These are phyloP conservation scores for Prunella himalayana DNA, from an alignment of 2,113 vertebrate genomes.

Conservation along the genomic window DNA sequence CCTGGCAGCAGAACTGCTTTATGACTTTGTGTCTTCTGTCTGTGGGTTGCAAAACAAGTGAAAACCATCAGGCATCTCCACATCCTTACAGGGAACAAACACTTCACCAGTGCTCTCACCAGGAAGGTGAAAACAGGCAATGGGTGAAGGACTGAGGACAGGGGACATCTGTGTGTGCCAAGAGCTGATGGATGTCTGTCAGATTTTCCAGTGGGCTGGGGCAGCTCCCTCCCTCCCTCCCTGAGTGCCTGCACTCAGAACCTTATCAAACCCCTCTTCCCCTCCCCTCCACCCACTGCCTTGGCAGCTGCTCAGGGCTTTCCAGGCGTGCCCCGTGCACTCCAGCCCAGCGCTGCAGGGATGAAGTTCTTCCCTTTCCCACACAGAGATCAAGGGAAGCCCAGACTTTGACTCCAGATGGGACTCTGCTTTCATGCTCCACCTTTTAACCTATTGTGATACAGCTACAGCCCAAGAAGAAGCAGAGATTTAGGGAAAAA, in stretches of 20 bases:
- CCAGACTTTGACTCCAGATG: background rate
- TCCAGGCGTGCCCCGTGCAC: background rate
- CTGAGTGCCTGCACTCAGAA: background rate
- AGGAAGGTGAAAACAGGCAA: background rate
- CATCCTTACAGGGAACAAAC: background rate
- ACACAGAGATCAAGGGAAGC: background rate
- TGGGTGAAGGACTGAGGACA: background rate
- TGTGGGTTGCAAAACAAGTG: background rate
- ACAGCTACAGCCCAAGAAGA: background rate
- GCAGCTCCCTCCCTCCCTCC: background rate
- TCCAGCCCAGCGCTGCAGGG: background rate
- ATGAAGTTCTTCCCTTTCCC: background rate
- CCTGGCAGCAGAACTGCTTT: background rate
- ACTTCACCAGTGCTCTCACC: background rate
- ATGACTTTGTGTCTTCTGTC: background rate
- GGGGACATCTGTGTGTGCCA: rapidly evolving
- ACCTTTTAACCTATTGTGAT: background rate
- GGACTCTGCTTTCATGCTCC: background rate
- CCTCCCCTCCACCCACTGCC: background rate
- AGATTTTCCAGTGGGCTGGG: background rate
- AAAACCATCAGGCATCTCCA: background rate
- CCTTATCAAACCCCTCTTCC: background rate
- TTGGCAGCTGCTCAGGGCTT: background rate
- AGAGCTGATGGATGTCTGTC: background rate
- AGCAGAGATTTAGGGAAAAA: background rate